Evolutionary conservation across 2,113 vertebrate genomes (phyloP), one percentile per base, ranked within the genome.

Genomic region (Lampris megalopsis): DNA sequence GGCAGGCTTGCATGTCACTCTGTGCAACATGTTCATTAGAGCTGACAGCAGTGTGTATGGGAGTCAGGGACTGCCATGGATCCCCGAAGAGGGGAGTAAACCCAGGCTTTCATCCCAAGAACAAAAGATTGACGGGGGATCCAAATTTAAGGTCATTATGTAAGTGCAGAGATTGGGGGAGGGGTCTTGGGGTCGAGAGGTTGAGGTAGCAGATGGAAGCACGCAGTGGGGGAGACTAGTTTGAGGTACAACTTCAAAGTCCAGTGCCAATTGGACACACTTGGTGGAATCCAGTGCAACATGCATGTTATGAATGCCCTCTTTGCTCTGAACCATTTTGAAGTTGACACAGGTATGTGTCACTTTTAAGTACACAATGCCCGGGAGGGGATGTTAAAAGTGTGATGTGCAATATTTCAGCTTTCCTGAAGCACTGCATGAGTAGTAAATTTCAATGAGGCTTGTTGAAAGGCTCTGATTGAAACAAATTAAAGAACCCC

Each of bases 131-230:
- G 62, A 87, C 91, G 75, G 88, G 92, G 84, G 74, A 84, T 88
- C 90, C 77, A 88, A 91, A 86, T 92, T 82, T 81, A 86, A 90
- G 83, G 87, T 91, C 83, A 88, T 93, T 93, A 84, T 86, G 80
- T 92, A 91, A 93, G 73, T 77, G 54, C 36, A 3, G 56, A 49
- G 65, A 74, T 67, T 73, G 82, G 59, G 68, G 70, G 73, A 36
- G 70, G 86, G 88, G 75, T 68, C 71, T 73, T 80, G 60, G 54
- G 49, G 60, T 73, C 41, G 11, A 56, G 64, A 77, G 73, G 66
- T 73, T 57, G 75, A 82, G 73, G 81, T 77, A 72, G 71, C 75
- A 68, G 70, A 75, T 72, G 71, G 67, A 77, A 74, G 57, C 41
- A 69, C 56, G 58, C 71, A 57, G 57, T 45, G 6, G 58, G 24